Evolutionary conservation across 2,888 invertebrate genomes (phyloP).

Genomic region (Spisula subtruncata): DNA sequence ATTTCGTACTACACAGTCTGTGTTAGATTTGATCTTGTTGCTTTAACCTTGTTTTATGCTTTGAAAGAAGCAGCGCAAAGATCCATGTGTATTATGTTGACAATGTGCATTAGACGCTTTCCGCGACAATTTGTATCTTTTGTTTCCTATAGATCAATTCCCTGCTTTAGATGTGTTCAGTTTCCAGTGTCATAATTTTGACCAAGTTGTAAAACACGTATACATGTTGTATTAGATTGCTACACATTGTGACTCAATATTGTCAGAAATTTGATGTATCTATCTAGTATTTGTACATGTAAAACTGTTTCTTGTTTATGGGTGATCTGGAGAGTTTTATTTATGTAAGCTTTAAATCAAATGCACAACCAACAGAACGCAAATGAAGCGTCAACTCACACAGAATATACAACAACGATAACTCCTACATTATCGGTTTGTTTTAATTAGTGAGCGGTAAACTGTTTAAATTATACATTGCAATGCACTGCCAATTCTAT

Average conservation of each 20-base stretch:
- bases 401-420: no score
- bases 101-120: neutral
- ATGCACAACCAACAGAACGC: no score
- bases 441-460: no score
- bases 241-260: neutral
- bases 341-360: no score
- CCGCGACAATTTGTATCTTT: neutral
- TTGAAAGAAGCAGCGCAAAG: conserved; percentile 2
- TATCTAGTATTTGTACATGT: neutral
- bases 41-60: conserved; percentile 16
- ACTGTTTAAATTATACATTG: no score
- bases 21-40: neutral
- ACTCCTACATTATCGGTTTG: no score
- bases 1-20: conserved; percentile 5
- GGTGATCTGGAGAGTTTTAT: no score
- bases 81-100: neutral
- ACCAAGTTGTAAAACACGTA: neutral
- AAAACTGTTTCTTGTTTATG: neutral
- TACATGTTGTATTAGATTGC: neutral
- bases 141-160: conserved; percentile 14
- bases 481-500: no score
- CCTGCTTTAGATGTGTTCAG: neutral
- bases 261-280: neutral
- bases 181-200: neutral
- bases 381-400: no score